Evolutionary conservation across 92 coral and sea anemone genomes (phyloP), one percentile per base, ranked within the genome.

Genomic region (Palythoa grandis): DNA sequence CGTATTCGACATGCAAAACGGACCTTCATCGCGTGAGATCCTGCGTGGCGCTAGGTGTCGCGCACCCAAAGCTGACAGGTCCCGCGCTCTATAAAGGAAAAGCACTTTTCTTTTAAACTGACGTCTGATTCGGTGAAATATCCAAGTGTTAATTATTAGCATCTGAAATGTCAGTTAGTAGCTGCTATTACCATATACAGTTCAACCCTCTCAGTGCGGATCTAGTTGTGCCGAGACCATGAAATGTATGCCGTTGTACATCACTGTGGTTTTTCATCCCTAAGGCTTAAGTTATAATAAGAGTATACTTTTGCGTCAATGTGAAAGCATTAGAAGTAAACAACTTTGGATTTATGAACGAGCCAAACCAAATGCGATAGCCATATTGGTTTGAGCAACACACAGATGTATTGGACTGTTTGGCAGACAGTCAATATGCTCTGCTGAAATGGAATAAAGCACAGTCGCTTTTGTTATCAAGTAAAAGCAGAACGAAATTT

Each of bases 401-500:
- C 19, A 20, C 52, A 20, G 71, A 23, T 67, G 85, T 80, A 80
- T 52, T 80, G 85, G 85, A 48, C 85, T 80, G 43, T 23, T 80
- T 67, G 74, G 85, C 72, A 25, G 1, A 35, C 7, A n/a, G 12
- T 61, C 72, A 78, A 78, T 58, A 39, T 47, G 15, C 16, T 68
- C 43, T 57, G 83, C 71, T 19, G 60, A 60, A 47, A 47, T 65
- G 19, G 38, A 37, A 47, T 79, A 48, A 20, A 13, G 12, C 56
- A 40, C 17, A 23, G 19, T 63, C 40, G 35, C 84, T 79, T 78
- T 79, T 80, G 60, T 80, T 48, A 22, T 48, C 73, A 66, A 61
- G 52, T 2, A 80, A 29, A 65, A 52, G n/a, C 71, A 65, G 7
- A 22, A 53, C 48, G 53, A n/a, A 77, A 23, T 78, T 58, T 16